phyloP scores from a whole-genome alignment of 2,797 vertebrate species.

The Luscinia luscinia region DNA sequence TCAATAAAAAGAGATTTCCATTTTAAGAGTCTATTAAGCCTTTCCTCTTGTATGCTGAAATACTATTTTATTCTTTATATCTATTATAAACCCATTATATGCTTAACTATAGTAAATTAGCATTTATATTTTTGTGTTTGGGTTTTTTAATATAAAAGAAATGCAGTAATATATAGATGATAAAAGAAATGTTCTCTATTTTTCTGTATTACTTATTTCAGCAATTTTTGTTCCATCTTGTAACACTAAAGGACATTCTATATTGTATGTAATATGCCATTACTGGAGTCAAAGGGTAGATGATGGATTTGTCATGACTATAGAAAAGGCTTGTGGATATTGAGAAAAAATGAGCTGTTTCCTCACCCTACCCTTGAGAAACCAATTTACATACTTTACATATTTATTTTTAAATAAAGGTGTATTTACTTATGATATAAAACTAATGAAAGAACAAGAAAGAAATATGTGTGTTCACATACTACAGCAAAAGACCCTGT shows the following conservation, averaged over 20 bases:
- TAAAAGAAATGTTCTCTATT: not conserved
- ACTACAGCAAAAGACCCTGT: fast-evolving
- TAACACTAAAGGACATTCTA: not conserved
- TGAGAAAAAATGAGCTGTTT: not conserved
- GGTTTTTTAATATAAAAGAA: not conserved
- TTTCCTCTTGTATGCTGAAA: conserved; percentile 1
- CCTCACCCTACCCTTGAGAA: not conserved
- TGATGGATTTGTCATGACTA: not conserved
- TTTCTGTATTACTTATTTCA: not conserved
- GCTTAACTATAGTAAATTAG: not conserved
- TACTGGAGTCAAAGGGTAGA: not conserved
- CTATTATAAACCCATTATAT: not conserved
- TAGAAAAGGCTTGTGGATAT: not conserved
- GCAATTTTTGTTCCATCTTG: not conserved
- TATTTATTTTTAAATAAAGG: not conserved
- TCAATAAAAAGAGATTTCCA: not conserved
- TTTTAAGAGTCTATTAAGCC: not conserved
- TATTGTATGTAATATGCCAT: not conserved
- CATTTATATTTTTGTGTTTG: not conserved
- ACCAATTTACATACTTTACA: not conserved
- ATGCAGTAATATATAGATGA: not conserved
- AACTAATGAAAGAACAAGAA: not conserved
- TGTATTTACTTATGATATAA: not conserved
- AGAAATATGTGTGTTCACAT: not conserved
- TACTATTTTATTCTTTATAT: not conserved